These are phyloP conservation scores for Gymnobelideus leadbeateri DNA, from an alignment of 2,113 vertebrate species.

Conservation along the genomic window DNA sequence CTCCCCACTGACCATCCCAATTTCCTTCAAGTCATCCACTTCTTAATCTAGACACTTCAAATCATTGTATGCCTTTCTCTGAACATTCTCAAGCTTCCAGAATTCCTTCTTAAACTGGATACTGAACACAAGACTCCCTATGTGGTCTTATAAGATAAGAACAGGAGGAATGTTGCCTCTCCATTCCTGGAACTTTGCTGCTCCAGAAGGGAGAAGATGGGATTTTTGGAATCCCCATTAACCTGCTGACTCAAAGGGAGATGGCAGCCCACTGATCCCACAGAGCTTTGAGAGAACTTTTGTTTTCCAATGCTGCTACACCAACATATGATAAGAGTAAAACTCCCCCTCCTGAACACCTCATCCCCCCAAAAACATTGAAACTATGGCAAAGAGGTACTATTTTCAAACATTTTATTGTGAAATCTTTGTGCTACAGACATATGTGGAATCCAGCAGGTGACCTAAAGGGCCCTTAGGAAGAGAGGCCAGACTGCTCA, in stretches of 20 bases:
- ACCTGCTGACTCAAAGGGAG: background rate
- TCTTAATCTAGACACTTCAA: background rate
- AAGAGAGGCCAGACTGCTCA: conserved; percentile 20
- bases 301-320: background rate
- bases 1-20: background rate
- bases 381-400: conserved; percentile 39
- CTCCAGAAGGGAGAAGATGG: background rate
- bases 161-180: background rate
- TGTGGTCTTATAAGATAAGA: background rate
- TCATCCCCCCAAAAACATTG: background rate
- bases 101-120: background rate
- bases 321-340: background rate
- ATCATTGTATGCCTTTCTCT: background rate
- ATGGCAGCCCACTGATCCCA: background rate
- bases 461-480: background rate
- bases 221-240: background rate
- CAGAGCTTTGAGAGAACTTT: background rate
- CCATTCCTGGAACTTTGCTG: background rate
- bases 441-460: background rate
- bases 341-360: background rate
- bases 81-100: background rate
- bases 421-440: conserved; percentile 29
- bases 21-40: background rate
- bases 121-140: background rate
- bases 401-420: conserved; percentile 62